phyloP scores from a whole-genome alignment of 2,888 invertebrate genomes.

The Callosobruchus maculatus region DNA sequence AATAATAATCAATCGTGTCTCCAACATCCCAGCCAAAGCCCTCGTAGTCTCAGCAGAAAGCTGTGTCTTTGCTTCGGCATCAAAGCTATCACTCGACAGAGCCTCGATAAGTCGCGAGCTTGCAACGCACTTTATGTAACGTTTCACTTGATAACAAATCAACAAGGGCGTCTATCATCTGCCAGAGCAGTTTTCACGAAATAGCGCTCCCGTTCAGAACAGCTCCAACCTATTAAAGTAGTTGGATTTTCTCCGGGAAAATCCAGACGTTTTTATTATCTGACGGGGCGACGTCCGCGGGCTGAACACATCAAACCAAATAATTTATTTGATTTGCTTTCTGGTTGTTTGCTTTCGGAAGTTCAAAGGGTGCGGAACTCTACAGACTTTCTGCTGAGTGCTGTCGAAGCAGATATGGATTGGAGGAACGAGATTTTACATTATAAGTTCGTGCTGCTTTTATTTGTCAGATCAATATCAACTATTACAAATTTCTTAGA shows the following conservation, averaged over 20 bases:
- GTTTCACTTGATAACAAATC: neutral
- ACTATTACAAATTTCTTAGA: too few species aligned
- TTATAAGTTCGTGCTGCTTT: too few species aligned
- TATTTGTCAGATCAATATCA: too few species aligned
- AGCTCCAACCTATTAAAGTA: neutral
- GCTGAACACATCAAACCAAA: neutral
- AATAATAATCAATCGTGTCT: too few species aligned
- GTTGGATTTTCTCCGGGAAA: neutral
- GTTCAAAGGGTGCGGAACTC: neutral
- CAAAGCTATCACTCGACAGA: neutral
- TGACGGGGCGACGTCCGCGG: neutral
- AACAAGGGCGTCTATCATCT: neutral
- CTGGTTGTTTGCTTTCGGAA: neutral
- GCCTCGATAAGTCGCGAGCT: neutral
- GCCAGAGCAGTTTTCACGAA: neutral
- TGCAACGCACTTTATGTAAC: neutral
- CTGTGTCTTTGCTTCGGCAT: neutral
- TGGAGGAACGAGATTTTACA: neutral
- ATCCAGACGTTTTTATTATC: neutral
- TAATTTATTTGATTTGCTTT: neutral
- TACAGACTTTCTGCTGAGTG: neutral
- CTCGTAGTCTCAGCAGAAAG: too few species aligned
- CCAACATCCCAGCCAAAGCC: too few species aligned
- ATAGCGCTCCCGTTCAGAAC: neutral
- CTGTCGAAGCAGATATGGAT: neutral